These are phyloP conservation scores for Gymnorhina tibicen DNA, from an alignment of 2,113 vertebrate species.

Conservation along the genomic window DNA sequence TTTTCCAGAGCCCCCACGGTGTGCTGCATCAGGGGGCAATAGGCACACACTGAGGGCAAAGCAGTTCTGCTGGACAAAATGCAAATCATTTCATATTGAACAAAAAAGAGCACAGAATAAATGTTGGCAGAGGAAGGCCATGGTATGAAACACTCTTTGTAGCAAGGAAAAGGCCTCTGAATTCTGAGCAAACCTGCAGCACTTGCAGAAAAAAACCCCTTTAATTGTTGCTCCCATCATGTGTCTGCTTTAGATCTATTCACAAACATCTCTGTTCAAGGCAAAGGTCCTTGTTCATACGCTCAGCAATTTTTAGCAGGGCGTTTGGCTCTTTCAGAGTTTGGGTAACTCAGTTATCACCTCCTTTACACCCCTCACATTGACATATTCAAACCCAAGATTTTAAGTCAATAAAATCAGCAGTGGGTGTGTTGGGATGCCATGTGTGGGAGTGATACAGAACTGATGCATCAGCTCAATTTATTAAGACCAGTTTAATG, in stretches of 20 bases:
- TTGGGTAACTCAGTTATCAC: neutral
- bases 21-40: conserved; percentile 72
- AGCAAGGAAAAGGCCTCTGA: neutral
- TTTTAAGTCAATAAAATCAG: neutral
- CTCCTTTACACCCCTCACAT: neutral
- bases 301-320: neutral
- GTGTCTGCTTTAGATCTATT: neutral
- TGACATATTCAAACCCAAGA: neutral
- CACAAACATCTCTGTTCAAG: neutral
- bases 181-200: neutral
- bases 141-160: neutral
- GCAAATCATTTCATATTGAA: conserved; percentile 19
- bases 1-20: conserved; percentile 71
- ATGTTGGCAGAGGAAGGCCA: neutral
- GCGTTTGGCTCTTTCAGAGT: neutral
- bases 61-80: conserved; percentile 48
- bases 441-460: neutral
- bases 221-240: neutral
- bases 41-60: neutral
- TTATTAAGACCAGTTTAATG: neutral
- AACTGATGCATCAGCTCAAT: neutral
- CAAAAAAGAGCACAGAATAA: neutral
- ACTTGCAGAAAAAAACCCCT: fast-evolving
- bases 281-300: neutral
- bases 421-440: neutral